Conservation (phyloP, 2,888 invertebrate species). For the Megastigmus dorsalis region DNA sequence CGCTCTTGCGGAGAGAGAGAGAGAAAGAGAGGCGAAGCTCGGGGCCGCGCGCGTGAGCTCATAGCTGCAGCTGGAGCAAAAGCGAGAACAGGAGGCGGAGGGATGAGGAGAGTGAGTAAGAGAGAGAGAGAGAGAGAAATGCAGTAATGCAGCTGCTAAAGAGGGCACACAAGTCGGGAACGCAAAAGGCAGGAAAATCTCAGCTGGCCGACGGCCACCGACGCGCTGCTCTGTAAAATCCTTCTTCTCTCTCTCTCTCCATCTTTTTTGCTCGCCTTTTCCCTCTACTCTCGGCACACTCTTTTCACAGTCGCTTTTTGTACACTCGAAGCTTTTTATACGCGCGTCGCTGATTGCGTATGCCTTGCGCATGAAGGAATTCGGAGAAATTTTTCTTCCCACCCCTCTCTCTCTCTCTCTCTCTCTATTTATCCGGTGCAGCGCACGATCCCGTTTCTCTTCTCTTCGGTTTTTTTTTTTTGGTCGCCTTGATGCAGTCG, state of each 20-base stretch:
- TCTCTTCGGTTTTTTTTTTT: too few species aligned
- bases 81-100: background rate
- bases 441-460: too few species aligned
- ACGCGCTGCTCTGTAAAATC: background rate
- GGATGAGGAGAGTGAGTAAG: too few species aligned
- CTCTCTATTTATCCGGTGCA: too few species aligned
- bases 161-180: background rate
- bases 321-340: constrained; percentile 1
- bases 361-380: background rate
- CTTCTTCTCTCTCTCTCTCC: constrained; percentile 6
- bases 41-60: background rate
- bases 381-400: background rate
- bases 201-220: constrained; percentile 23
- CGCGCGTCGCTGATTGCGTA: background rate
- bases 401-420: too few species aligned
- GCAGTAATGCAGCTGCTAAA: constrained; percentile 16
- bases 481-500: background rate
- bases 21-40: background rate
- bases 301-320: background rate
- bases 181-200: constrained; percentile 12
- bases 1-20: background rate
- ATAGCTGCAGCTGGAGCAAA: too few species aligned
- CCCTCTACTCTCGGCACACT: background rate
- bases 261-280: background rate
- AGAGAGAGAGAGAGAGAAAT: background rate